Evolutionary conservation across 2,797 vertebrate genomes (phyloP).

Genomic region (Characodon lateralis): DNA sequence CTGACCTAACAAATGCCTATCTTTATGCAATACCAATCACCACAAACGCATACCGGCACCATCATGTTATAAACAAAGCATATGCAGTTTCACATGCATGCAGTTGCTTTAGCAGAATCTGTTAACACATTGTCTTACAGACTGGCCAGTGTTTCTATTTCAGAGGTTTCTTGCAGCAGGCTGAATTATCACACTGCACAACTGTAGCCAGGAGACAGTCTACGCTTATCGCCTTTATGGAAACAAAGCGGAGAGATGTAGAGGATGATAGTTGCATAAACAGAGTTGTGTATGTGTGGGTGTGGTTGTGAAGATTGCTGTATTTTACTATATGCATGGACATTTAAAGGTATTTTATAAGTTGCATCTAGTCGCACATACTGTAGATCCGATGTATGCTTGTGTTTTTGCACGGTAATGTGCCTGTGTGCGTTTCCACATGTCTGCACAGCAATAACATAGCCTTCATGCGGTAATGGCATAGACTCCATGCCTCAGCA

Average conservation of each 20-base stretch:
- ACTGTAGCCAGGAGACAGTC: slow-evolving; percentile 12
- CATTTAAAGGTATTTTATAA: slow-evolving; percentile 24
- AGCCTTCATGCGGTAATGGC: slow-evolving; percentile 58
- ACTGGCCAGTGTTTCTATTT: slow-evolving; percentile 10
- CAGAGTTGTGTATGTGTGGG: neutral
- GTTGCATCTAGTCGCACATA: slow-evolving; percentile 13
- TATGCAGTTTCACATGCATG: neutral
- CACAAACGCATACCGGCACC: neutral
- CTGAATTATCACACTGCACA: slow-evolving; percentile 21
- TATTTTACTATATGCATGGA: slow-evolving; percentile 15
- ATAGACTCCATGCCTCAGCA: slow-evolving; percentile 58
- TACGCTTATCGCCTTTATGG: slow-evolving; percentile 18
- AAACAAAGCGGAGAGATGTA: slow-evolving; percentile 25
- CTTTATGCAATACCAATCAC: neutral
- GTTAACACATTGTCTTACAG: neutral
- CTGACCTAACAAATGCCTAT: neutral
- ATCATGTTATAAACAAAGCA: neutral
- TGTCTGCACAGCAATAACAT: slow-evolving; percentile 24
- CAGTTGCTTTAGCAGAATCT: slow-evolving; percentile 1
- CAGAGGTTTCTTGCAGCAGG: slow-evolving; percentile 6
- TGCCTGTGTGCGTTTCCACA: slow-evolving; percentile 5
- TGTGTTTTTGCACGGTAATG: slow-evolving; percentile 14
- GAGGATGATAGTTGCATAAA: neutral
- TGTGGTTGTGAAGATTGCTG: slow-evolving; percentile 3
- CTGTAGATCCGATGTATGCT: slow-evolving; percentile 17